phyloP scores from a whole-genome alignment of 2,888 invertebrate genomes.

The Mechanitis messenoides region DNA sequence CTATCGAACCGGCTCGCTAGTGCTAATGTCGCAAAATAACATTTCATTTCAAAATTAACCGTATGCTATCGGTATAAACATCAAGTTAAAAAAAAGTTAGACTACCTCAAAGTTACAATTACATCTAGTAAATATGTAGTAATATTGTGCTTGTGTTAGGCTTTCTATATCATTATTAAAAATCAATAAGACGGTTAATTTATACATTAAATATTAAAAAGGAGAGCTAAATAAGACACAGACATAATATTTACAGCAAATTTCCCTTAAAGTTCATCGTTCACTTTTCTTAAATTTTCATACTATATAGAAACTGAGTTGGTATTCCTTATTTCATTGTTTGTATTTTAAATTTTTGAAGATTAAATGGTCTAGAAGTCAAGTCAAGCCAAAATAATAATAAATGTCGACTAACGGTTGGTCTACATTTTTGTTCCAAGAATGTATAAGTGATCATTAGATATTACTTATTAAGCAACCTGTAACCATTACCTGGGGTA shows the following conservation, averaged over 20 bases:
- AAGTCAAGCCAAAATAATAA: too few relatives aligned
- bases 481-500: conserved; percentile 84
- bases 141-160: background rate
- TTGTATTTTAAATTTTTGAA: too few relatives aligned
- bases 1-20: conserved; percentile 23
- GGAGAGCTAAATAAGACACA: background rate
- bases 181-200: background rate
- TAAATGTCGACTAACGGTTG: too few relatives aligned
- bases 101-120: background rate
- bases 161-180: background rate
- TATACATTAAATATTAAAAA: background rate
- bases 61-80: background rate
- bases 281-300: too few relatives aligned
- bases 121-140: background rate
- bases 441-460: too few relatives aligned
- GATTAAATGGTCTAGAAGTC: too few relatives aligned
- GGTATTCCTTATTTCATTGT: too few relatives aligned
- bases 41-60: conserved; percentile 5
- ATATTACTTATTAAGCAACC: too few relatives aligned
- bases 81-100: background rate
- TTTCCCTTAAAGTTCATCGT: too few relatives aligned
- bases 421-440: too few relatives aligned
- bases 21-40: conserved; percentile 1
- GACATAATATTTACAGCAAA: too few relatives aligned
- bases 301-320: too few relatives aligned